Evolutionary conservation across 2,797 vertebrate species (phyloP), one percentile per base, ranked within the genome.

Genomic region (Numenius phaeopus): DNA sequence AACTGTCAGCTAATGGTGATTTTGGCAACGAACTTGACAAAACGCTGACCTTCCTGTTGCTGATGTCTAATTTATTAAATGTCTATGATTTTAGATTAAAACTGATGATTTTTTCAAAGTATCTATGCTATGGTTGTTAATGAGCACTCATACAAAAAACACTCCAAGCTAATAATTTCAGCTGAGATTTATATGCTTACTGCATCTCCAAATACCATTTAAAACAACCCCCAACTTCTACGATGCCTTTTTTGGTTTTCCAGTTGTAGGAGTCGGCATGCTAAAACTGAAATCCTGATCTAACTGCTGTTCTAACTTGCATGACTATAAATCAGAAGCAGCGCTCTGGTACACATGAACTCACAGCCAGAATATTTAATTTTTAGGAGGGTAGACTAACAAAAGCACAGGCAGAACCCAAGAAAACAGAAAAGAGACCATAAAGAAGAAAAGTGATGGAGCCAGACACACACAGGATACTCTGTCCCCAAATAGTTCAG

Each of bases 241-340:
- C 11, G 52, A 24, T 40, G 72, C 39, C 37, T 69, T 82, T 89
- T 92, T 70, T 71, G 13, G 7, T 11, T 92, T 90, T 55, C 52
- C 62, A 61, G 13, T 22, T 27, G 16, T 55, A 90, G 57, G 58
- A 82, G 13, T 62, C 52, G 44, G 14, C 39, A 17, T 64, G n/a
- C 72, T 90, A 75, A 89, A 94, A 93, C 71, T 42, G 57, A 91
- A 91, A 72, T 67, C 42, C 46, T 65, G 71, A 49, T 82, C 34
- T 79, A 85, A 73, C 15, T 47, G 19, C 54, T 87, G 22, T 64
- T 89, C 27, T 69, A 44, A 75, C 37, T 80, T 76, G 37, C n/a
- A 40, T 9, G 22, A 50, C 47, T 19, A 59, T 80, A 93, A 95
- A 95, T 78, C 73, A 95, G 77, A 54, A 84, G 55, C 57, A 75